A percentile compares a stretch with the other conserved stretches of the same genome.
Conservation (phyloP, 1,140 invertebrate species). For the Meloidogyne hapla region DNA sequence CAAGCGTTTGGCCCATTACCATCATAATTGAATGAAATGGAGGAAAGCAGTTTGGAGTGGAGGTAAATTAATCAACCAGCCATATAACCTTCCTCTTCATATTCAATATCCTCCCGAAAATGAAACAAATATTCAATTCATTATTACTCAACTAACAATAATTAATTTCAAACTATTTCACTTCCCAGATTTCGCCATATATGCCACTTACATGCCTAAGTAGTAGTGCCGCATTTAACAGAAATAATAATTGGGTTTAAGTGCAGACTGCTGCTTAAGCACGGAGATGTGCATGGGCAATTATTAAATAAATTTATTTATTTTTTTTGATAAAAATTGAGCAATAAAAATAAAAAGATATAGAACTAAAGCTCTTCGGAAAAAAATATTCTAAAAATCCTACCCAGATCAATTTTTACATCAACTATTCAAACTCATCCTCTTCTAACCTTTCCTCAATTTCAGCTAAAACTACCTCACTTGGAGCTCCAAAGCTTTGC, state of each 20-base stretch:
- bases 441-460: no score
- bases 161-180: neutral
- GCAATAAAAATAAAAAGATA: neutral
- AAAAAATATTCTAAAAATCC: no score
- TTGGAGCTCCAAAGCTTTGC: no score
- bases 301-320: neutral
- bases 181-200: neutral
- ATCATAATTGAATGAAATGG: neutral
- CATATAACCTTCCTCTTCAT: neutral
- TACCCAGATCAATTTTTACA: no score
- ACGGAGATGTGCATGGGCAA: neutral
- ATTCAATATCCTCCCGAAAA: neutral
- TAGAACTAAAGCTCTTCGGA: no score
- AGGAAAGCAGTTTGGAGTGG: neutral
- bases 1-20: neutral
- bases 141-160: neutral
- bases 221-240: conserved; percentile 44
- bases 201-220: conserved; percentile 24
- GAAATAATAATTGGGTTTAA: conserved; percentile 24
- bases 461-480: no score
- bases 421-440: no score
- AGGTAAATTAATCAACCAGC: neutral
- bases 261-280: conserved; percentile 40
- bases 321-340: neutral
- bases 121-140: neutral